Conservation (phyloP, 2,113 vertebrate genomes). For the Pollimyrus isidori region DNA sequence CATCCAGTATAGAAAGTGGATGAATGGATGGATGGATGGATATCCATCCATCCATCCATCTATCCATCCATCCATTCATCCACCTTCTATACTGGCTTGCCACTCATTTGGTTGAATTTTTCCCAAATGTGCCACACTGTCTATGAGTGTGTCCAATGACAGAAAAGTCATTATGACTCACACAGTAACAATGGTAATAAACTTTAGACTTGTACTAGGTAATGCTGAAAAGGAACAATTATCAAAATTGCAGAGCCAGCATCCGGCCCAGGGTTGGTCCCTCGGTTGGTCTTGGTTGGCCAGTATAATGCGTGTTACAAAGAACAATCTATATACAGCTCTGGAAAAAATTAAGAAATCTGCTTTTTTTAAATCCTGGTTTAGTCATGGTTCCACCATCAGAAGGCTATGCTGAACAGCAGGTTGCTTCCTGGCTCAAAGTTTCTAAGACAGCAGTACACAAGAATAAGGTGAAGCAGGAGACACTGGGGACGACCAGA, state of each 20-base stretch:
- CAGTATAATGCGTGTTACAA: background rate
- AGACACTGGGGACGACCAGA: background rate
- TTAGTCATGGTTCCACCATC: background rate
- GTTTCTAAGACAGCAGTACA: background rate
- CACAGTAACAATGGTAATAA: background rate
- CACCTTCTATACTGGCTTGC: background rate
- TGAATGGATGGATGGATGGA: no score
- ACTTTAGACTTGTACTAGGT: background rate
- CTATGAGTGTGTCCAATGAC: background rate
- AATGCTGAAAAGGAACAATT: background rate
- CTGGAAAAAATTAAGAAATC: background rate
- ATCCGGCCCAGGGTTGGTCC: background rate
- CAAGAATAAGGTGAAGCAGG: background rate
- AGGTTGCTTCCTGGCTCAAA: background rate
- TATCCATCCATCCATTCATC: background rate
- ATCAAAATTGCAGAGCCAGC: background rate
- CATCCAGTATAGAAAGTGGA: no score
- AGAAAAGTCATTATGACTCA: background rate
- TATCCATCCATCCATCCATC: background rate
- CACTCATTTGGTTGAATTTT: background rate
- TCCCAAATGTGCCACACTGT: background rate
- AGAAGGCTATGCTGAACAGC: background rate
- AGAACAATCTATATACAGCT: background rate
- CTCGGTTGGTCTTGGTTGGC: background rate
- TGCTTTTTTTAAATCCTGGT: background rate